Evolutionary conservation across 1,140 invertebrate species (phyloP).

Genomic region (Lucilia sericata): DNA sequence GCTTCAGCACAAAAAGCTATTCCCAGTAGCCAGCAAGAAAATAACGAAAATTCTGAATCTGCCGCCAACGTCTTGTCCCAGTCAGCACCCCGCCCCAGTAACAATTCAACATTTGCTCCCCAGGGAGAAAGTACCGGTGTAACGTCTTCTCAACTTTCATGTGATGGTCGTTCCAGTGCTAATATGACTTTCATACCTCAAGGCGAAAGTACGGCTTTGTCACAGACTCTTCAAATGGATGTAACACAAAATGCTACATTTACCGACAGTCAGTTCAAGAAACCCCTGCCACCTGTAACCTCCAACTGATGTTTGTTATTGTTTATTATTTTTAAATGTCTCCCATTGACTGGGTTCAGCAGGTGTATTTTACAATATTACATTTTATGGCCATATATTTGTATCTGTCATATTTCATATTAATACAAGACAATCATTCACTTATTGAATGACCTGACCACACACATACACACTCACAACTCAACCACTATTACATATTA

Average conservation of each 20-base stretch:
- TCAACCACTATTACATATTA: too few relatives aligned
- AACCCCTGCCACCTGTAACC: slow-evolving; percentile 39
- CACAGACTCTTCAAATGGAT: slow-evolving; percentile 26
- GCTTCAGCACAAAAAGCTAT: not conserved
- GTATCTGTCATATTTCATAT: too few relatives aligned
- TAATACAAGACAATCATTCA: too few relatives aligned
- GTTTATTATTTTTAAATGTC: not conserved
- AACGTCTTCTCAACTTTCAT: slow-evolving; percentile 12
- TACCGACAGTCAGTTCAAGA: slow-evolving; percentile 39
- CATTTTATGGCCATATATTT: not conserved
- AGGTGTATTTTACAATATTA: not conserved
- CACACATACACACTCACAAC: too few relatives aligned
- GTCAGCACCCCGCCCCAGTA: not conserved
- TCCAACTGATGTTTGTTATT: slow-evolving; percentile 30
- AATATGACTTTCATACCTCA: slow-evolving; percentile 42
- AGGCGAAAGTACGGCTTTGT: slow-evolving; percentile 46
- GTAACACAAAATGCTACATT: not conserved
- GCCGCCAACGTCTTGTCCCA: not conserved
- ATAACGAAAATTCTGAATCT: not conserved
- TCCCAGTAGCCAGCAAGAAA: not conserved
- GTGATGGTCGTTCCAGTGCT: not conserved
- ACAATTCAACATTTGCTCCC: not conserved
- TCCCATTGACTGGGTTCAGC: not conserved
- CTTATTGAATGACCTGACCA: too few relatives aligned
- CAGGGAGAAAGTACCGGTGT: not conserved